Evolutionary conservation across 2,797 vertebrate species (phyloP), one percentile per base, ranked within the genome.

Genomic region (Triplophysa bombifrons): DNA sequence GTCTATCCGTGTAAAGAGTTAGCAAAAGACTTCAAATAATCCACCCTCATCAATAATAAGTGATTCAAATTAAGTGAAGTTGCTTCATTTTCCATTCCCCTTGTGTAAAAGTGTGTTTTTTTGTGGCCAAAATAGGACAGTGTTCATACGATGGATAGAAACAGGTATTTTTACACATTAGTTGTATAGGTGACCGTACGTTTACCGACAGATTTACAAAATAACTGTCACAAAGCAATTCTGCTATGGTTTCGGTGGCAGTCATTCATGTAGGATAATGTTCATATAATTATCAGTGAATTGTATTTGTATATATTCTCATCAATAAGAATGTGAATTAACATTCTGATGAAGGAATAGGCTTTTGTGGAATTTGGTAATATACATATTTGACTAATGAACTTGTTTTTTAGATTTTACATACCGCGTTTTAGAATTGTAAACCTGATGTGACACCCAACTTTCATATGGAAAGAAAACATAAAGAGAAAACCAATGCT

Each of bases 361-460:
- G 48, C 51, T 82, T 78, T 67, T 69, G 56, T 74, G 50, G 19
- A 56, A 79, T 79, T 50, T 75, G 67, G 14, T 65, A 74, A 74
- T 2, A 12, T 41, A 60, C 10, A 34, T 58, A 58, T 75, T 74
- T 51, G 20, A 75, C 20, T 70, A 69, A 48, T 34, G 63, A 51
- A 63, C 27, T 34, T 74, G 58, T 64, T 58, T 82, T 78, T 7
- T 58, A 80, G 46, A 66, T 50, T 68, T 64, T 64, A 74, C 55
- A 19, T 38, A 27, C 41, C 44, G 48, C 64, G 58, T 76, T 81
- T 72, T 48, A 66, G 61, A 81, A 34, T 56, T 25, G 25, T 76
- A 71, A 46, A 56, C 34, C 44, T 60, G 58, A 30, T 78, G 53
- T 69, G n/a, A 17, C 67, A 50, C 20, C 8, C 22, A 56, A 65